Evolutionary conservation across 2,113 vertebrate species (phyloP).

Genomic region (Paradisaea rubra): DNA sequence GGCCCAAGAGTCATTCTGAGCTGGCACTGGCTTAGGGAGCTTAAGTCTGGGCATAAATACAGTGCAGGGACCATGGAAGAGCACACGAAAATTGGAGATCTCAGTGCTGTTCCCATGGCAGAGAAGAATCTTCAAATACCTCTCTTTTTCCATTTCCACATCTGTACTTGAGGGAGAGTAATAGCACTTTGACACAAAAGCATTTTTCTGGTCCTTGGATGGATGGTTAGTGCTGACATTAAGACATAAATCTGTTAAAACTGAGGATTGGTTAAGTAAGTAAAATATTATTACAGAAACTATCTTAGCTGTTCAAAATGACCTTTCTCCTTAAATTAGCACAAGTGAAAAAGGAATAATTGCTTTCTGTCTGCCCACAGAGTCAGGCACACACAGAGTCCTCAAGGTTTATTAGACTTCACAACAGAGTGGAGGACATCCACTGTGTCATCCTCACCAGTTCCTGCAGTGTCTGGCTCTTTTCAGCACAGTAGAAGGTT

Average conservation of each 20-base stretch:
- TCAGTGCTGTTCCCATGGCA: neutral
- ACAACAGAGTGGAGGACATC: neutral
- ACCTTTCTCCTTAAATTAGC: slow-evolving; percentile 10
- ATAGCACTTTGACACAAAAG: neutral
- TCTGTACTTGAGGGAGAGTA: neutral
- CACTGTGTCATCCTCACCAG: neutral
- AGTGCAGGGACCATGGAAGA: neutral
- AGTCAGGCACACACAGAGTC: neutral
- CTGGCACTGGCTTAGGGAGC: neutral
- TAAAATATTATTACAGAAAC: neutral
- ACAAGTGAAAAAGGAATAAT: neutral
- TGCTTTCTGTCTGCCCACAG: neutral
- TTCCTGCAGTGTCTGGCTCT: slow-evolving; percentile 7
- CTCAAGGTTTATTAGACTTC: neutral
- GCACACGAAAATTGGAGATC: neutral
- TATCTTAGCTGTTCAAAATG: neutral
- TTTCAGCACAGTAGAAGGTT: neutral
- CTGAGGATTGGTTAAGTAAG: slow-evolving; percentile 11
- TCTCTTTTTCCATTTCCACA: neutral
- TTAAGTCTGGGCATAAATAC: neutral
- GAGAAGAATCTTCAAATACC: neutral
- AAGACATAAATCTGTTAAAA: slow-evolving; percentile 22
- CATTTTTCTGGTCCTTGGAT: neutral
- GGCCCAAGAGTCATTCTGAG: neutral
- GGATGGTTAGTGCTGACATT: neutral